Base-by-base conservation (phyloP, 2,113 vertebrate species). In the Apodemus speciosus region DNA sequence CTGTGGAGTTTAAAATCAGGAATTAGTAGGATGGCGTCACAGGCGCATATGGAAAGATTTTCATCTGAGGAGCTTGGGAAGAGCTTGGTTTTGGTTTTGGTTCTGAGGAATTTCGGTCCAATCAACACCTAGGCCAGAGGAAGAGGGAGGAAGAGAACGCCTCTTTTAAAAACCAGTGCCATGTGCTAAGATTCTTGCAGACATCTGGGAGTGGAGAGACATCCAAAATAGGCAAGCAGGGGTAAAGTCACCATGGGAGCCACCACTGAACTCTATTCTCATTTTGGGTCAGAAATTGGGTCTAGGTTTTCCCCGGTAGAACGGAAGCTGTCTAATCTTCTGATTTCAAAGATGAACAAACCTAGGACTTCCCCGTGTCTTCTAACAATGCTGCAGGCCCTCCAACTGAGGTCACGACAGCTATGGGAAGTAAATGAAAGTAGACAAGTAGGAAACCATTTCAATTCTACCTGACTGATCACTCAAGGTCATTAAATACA, bases 21-120 rank as follows among this genome's bases (percentile, higher is more conserved):
- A 92, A 94, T 76, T 46, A 92, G 89, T 76, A 58, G 94, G 92
- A 72, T 69, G 46, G 58, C 66, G 58, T 84, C 83, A 53, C 35
- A 90, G 77, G 81, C 9, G 4, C 80, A 91, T 76, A 81, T 93
- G 92, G 40, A 72, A 96, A 89, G 66, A 27, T 46, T 95, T 94
- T 92, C 75, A 76, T 64, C 83, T 96, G 72, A 23, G 13, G 25
- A 14, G 80, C 16, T 14, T 32, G 87, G 49, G 18, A 51, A 90
- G 40, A 58, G 21, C 9, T 91, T 90, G 69, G 77, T 88, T 95
- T 93, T 94, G 86, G 80, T 87, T 95, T 95, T 90, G 40, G 60
- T 94, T 95, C 64, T 96, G 68, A 87, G 73, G 58, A 91, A 95
- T 95, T 96, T 95, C 66, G 79, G 58, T 89, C 72, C 86, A 95